These are phyloP conservation scores for Muscina levida DNA, from an alignment of 2,888 invertebrate genomes.

Conservation along the genomic window DNA sequence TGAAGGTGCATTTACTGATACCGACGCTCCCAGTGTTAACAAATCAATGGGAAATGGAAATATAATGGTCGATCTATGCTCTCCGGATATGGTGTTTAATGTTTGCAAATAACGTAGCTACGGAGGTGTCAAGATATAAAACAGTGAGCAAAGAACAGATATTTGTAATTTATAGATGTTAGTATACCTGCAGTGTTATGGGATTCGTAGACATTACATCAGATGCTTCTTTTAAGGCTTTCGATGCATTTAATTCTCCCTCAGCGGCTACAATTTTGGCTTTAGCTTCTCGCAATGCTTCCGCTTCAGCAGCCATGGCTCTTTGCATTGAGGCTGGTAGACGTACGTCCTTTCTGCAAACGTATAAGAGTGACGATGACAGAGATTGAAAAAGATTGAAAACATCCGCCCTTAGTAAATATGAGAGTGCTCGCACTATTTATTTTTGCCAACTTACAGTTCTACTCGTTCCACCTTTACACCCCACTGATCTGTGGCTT, in stretches of 20 bases:
- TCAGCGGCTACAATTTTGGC: conserved; percentile 75
- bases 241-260: conserved; percentile 72
- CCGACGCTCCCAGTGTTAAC: not conserved
- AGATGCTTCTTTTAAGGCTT: conserved; percentile 72
- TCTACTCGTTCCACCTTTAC: conserved; percentile 96
- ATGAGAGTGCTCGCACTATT: too few species aligned
- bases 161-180: too few species aligned
- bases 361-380: not conserved
- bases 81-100: conserved; percentile 54
- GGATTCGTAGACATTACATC: conserved; percentile 73
- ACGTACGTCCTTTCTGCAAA: conserved; percentile 72
- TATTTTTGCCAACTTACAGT: conserved; percentile 85
- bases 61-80: conserved; percentile 60
- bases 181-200: conserved; percentile 69
- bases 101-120: conserved; percentile 65
- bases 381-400: not conserved
- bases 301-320: conserved; percentile 74
- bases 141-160: not conserved
- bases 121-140: not conserved
- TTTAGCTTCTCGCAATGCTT: conserved; percentile 73
- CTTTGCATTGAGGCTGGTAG: conserved; percentile 71
- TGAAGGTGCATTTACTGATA: not conserved
- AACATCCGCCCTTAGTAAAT: not conserved
- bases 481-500: conserved; percentile 94
- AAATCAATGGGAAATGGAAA: conserved; percentile 63